Conservation (phyloP, 2,797 vertebrate species). For the Paguma larvata region DNA sequence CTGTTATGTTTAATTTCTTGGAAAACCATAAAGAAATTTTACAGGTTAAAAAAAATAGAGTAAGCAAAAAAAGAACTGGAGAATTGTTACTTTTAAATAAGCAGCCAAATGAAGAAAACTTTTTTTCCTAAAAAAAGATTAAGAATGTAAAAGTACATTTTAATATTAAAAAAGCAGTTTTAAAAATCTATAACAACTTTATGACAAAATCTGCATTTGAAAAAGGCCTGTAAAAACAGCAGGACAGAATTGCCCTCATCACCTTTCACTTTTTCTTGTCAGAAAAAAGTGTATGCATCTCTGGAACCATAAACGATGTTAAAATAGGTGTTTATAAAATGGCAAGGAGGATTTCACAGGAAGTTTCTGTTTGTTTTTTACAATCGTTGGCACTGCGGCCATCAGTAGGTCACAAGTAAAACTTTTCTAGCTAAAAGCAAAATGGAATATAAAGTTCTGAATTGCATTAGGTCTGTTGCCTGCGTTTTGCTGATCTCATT, state of each 20-base stretch:
- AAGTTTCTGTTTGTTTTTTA: constrained; percentile 59
- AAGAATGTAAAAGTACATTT: constrained; percentile 84
- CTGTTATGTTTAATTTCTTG: constrained; percentile 61
- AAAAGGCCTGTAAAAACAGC: constrained; percentile 83
- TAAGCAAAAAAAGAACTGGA: constrained; percentile 71
- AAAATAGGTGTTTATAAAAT: constrained; percentile 73
- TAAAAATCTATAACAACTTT: constrained; percentile 86
- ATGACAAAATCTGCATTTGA: constrained; percentile 83
- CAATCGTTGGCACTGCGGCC: constrained; percentile 76
- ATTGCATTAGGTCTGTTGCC: constrained; percentile 95
- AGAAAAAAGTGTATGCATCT: constrained; percentile 78
- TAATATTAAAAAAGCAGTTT: constrained; percentile 87
- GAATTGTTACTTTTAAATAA: constrained; percentile 83
- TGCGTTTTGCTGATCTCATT: constrained; percentile 98
- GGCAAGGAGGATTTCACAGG: constrained; percentile 73
- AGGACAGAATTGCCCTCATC: constrained; percentile 82
- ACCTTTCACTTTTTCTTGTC: constrained; percentile 80
- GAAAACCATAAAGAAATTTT: constrained; percentile 86
- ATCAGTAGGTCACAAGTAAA: constrained; percentile 83
- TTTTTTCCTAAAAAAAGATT: constrained; percentile 79
- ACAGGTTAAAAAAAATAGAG: constrained; percentile 83
- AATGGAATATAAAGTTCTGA: constrained; percentile 80
- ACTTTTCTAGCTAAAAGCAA: constrained; percentile 78
- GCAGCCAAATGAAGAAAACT: constrained; percentile 82
- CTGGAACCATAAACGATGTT: constrained; percentile 78